Evolutionary conservation across 2,888 invertebrate species (phyloP).

Genomic region (Bellardia bayeri): DNA sequence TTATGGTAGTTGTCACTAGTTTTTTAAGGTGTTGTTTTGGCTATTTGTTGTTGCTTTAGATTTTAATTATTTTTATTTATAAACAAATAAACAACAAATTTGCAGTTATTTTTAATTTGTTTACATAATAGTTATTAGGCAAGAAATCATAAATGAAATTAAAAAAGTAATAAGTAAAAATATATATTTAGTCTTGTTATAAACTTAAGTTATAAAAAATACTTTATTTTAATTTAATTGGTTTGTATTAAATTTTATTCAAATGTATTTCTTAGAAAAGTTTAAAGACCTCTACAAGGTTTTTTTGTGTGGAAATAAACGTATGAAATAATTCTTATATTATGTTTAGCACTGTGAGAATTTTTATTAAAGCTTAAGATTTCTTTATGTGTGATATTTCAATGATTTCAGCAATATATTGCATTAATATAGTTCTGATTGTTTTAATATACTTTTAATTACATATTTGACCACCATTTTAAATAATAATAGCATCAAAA

Average conservation of each 20-base stretch:
- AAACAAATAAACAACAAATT: neutral
- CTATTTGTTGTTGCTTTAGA: slow-evolving; percentile 12
- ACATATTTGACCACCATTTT: neutral
- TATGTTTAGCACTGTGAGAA: slow-evolving; percentile 35
- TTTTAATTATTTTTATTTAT: neutral
- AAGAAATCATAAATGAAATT: neutral
- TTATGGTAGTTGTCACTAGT: slow-evolving; percentile 57
- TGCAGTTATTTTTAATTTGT: slow-evolving; percentile 34
- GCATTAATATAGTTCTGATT: neutral
- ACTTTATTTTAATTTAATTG: neutral
- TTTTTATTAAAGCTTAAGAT: slow-evolving; percentile 16
- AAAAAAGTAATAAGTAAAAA: neutral
- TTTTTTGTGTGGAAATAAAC: neutral
- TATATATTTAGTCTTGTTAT: too few relatives aligned
- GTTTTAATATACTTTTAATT: slow-evolving; percentile 2
- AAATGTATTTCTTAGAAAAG: neutral
- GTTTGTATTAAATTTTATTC: neutral
- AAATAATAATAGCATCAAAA: neutral
- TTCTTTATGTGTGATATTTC: neutral
- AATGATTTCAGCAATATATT: slow-evolving; percentile 8
- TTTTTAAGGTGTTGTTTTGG: slow-evolving; percentile 60
- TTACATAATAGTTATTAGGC: slow-evolving; percentile 41
- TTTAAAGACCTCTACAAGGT: slow-evolving; percentile 30
- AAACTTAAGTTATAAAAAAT: neutral
- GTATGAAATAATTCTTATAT: slow-evolving; percentile 15